Conservation (phyloP, 2,113 vertebrate genomes). For the Orthochromis malagaraziensis region DNA sequence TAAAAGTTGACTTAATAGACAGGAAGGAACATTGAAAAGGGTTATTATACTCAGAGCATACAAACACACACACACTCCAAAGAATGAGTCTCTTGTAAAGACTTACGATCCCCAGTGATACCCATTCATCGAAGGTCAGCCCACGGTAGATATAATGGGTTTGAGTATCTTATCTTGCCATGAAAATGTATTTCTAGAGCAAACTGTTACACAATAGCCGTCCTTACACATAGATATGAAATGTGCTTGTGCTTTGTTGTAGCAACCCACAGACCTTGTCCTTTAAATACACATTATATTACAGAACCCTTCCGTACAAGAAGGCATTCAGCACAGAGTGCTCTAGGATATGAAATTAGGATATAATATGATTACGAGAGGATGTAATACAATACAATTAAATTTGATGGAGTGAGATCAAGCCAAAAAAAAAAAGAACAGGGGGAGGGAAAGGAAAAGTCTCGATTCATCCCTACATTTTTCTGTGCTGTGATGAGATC, state of each 20-base stretch:
- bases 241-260: background rate
- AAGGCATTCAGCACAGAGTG: constrained; percentile 17
- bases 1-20: background rate
- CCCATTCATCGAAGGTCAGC: constrained; percentile 15
- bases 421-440: background rate
- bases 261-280: background rate
- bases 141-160: constrained; percentile 2
- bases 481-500: constrained; percentile 7
- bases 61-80: background rate
- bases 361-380: constrained; percentile 38
- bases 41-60: background rate
- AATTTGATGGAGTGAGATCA: constrained; percentile 14
- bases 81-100: background rate
- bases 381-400: constrained; percentile 37
- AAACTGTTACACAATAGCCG: constrained; percentile 6
- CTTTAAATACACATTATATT: constrained; percentile 15
- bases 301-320: background rate
- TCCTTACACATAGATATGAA: background rate
- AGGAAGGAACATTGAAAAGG: background rate
- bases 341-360: constrained; percentile 30
- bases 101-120: background rate
- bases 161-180: constrained; percentile 16
- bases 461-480: background rate
- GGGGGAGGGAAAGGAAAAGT: background rate
- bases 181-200: constrained; percentile 29